Base-by-base conservation (phyloP, 2,113 vertebrate genomes). In the Gymnogyps californianus region DNA sequence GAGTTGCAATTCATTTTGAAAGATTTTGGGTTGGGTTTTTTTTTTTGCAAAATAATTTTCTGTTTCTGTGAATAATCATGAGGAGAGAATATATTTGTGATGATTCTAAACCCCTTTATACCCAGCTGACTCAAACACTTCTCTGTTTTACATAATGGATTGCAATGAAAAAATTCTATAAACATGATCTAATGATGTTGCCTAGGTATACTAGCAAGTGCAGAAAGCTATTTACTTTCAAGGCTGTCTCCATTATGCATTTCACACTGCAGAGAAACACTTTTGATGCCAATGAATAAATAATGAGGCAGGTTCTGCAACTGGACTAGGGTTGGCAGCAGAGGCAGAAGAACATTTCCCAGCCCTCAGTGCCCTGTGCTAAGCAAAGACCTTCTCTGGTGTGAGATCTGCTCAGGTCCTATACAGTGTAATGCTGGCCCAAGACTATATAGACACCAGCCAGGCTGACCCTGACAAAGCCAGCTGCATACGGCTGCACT, bases 201-300 rank as follows among this genome's bases (percentile, higher is more conserved):
- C 84, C 77, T n/a, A 58, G 83, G 92, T 44, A 76, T 34, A 71
- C 24, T 8, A 62, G 44, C 81, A 77, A 91, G 55, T 46, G 57
- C 8, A 64, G 91, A 97, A 88, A 97, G 95, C 75, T 97, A 94
- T 95, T 93, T 88, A 87, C 76, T 71, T 78, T 74, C 46, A 83
- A 87, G 46, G 52, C 69, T 51, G 20, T 52, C 44, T 90, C 57
- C n/a, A 55, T 72, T 88, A 75, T 46, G 76, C 8, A 4, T 58
- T 75, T 70, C 81, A 74, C 80, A 29, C 42, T 55, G 54, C 79
- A 93, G 67, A 87, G 71, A 83, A 93, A 85, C 40, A 58, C 5
- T 75, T 62, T 32, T 40, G 58, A 79, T 88, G 89, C 67, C 62
- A 69, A 34, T 72, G 84, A 95, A 95, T 87, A 79, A 89, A 79